Evolutionary conservation across 2,113 vertebrate species (phyloP), one percentile per base, ranked within the genome.

Genomic region (Rhinopomastus cyanomelas): DNA sequence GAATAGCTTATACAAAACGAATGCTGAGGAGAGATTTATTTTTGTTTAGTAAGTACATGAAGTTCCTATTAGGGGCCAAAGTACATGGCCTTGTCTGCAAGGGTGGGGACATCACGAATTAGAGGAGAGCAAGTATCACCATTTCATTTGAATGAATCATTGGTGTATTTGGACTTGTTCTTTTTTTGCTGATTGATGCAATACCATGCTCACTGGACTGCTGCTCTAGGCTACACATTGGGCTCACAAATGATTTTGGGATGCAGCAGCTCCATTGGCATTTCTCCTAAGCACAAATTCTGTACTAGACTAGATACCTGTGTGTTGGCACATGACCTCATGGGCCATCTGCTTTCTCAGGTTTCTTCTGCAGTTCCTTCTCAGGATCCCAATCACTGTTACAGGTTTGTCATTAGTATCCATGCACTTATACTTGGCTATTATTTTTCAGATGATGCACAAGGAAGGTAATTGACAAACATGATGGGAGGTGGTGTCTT

Each of bases 1-100:
- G 81, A 86, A 91, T 71, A 88, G 7, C 29, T 77, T 71, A 56
- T 60, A 67, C 10, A 29, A 83, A 86, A n/a, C 49, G n/a, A n/a
- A n/a, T 81, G 64, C 72, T 88, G 82, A 83, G 82, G 85, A 83
- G 76, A 66, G 16, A 74, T 39, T 85, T 91, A 44, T 80, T 80
- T 92, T 71, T 55, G 48, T 74, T 80, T 59, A 83, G 34, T 80
- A 88, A 95, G 72, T 65, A 88, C 26, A n/a, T 34, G 12, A 85
- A 73, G 17, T 68, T 89, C 64, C n/a, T 74, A 13, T 56, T 74
- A 77, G 34, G 16, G 52, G 21, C 48, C 83, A 88, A 94, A 85
- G 82, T 95, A n/a, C 20, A 1, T 34, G 52, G 76, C 39, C 76
- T 88, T 83, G 56, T 37, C n/a, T 83, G 22, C 52, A 71, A 64